Base-by-base conservation (phyloP, 2,888 invertebrate species). In the Drosophila acutilabella region DNA sequence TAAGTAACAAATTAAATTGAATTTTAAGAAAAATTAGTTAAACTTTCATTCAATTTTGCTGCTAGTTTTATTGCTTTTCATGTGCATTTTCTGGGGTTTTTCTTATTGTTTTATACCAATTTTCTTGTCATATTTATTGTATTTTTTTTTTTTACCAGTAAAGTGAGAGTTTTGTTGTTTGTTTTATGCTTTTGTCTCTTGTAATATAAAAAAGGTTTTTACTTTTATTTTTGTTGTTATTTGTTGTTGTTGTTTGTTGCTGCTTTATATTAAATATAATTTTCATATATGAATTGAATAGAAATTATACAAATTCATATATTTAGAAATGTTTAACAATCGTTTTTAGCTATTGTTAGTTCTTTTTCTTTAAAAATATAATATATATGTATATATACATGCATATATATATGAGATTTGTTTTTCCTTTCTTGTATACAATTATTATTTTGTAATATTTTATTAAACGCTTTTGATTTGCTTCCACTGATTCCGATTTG, bases 311-410 rank as follows among this genome's bases (percentile, higher is more conserved):
- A 85, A 81, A 88, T 81, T 85, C 68, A 86, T 80, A 84, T 30
- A 30, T 84, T 76, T 76, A 74, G 85, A 88, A 87, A 74, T 86
- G 85, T 81, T 84, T 73, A 87, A 88, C 86, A 88, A 87, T 79
- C 65, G 50, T 74, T 68, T 75, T 89, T 64, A 78, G 72, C 85
- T 86, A 84, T 86, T 89, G 87, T 88, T 83, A 76, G 68, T 30
- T 8, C 30, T 67, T 71, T 71, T 65, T 75, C 41, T 53, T 83
- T 77, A 62, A 76, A 88, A 85, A 85, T 81, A 85, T 85, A 86
- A 86, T 86, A 81, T 83, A 57, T 14, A 20, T 23, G 44, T 44
- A 14, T 51, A 38, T 56, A 40, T 51, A 16, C 18, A 42, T 42
- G 10, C 13, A 41, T 58, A 48, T 14, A 18, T 50, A 48, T 38